Base-by-base conservation (phyloP, 2,888 invertebrate genomes). In the Noctua janthe region DNA sequence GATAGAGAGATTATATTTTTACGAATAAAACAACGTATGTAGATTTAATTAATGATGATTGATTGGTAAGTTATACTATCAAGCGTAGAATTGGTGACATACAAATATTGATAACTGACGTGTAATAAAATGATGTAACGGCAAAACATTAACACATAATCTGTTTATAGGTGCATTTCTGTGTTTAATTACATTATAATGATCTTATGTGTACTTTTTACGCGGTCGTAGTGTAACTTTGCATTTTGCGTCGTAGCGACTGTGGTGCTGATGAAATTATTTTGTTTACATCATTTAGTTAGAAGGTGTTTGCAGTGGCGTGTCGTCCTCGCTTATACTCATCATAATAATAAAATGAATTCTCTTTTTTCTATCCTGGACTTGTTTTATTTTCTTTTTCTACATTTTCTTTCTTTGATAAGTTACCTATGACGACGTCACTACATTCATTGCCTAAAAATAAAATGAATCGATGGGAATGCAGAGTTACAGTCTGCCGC, bases 201-300 rank as follows among this genome's bases (percentile, higher is more conserved):
- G 76, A 77, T 77, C 29, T 51, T 71, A 67, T 87, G 73, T 81
- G 51, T 82, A 49, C 75, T 82, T 85, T 82, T 79, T 75, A 76
- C 62, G 83, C 76, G 87, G 88, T 83, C 71, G 74, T 83, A 85
- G 84, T 90, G 88, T 87, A 86, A 90, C 89, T 88, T 80, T 90
- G 90, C 86, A 85, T 84, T 81, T 74, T 76, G 72, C 75, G 75
- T 83, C 79, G 59, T 69, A 75, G 88, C 86, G 86, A 88, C 80
- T 83, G 70, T 74, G 49, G 77, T 78, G 59, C 70, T 56, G 67
- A 79, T 80, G 76, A 74, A 64, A 71, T 76, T 74, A 59, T 74
- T 76, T 77, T 73, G 56, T 78, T 78, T 43, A 74, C 54, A 39
- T 54, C 3, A 51, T 66, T 69, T n/a, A 66, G 49, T 67, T 20